phyloP scores from a whole-genome alignment of 2,797 vertebrate genomes.

The Thunnus albacares region DNA sequence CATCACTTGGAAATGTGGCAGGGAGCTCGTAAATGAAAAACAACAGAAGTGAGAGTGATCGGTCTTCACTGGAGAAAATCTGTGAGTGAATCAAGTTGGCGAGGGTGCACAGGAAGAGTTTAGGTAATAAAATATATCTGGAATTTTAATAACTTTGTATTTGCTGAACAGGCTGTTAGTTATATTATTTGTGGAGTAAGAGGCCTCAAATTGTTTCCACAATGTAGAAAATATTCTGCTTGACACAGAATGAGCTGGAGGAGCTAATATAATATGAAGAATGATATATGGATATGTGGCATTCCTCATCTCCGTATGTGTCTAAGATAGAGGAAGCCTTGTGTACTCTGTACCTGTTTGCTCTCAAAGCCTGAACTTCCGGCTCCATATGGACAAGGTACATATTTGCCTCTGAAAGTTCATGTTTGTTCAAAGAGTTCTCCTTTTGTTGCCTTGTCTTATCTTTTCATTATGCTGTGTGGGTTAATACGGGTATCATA shows the following conservation, averaged over 20 bases:
- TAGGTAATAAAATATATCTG: not conserved
- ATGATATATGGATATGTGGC: not conserved
- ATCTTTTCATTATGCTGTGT: not conserved
- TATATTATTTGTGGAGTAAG: not conserved
- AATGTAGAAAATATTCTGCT: not conserved
- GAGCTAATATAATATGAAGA: not conserved
- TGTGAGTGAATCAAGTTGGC: not conserved
- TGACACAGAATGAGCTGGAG: not conserved
- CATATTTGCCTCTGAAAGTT: constrained; percentile 43
- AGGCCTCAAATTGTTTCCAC: not conserved
- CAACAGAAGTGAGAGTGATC: not conserved
- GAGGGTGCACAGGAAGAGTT: not conserved
- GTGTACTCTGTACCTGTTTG: constrained; percentile 14
- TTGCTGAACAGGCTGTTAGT: not conserved
- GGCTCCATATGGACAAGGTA: not conserved
- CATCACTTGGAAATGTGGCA: not conserved
- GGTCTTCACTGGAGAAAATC: not conserved
- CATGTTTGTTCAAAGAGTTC: constrained; percentile 20
- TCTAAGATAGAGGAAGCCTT: constrained; percentile 4
- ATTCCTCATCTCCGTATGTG: constrained; percentile 20
- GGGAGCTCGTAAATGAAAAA: not conserved
- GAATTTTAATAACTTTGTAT: not conserved
- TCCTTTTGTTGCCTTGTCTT: not conserved
- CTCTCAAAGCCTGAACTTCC: constrained; percentile 12
- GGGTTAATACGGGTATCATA: not conserved